phyloP scores from a whole-genome alignment of 2,113 vertebrate genomes.

The Bubo scandiacus region DNA sequence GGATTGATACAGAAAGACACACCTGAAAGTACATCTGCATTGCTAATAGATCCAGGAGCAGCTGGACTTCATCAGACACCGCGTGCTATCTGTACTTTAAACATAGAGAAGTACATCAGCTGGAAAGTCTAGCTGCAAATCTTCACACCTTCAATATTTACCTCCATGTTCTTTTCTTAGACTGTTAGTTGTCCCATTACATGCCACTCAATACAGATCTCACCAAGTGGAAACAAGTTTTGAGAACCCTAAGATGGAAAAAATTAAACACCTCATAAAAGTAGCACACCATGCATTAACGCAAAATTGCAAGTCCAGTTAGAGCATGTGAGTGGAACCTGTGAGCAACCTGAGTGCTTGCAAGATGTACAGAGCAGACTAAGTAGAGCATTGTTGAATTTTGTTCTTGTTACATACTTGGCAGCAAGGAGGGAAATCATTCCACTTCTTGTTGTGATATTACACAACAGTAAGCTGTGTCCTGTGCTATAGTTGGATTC shows the following conservation, averaged over 20 bases:
- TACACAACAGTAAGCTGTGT: neutral
- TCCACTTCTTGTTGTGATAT: neutral
- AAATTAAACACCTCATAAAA: neutral
- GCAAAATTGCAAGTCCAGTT: neutral
- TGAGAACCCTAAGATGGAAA: neutral
- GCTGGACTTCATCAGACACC: neutral
- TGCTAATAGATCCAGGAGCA: neutral
- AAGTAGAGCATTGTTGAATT: neutral
- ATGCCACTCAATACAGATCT: neutral
- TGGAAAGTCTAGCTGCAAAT: neutral
- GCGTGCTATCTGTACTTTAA: neutral
- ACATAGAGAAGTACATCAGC: neutral
- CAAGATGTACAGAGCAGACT: neutral
- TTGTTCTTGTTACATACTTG: neutral
- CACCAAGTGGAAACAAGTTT: neutral
- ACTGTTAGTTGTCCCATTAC: neutral
- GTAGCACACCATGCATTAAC: neutral
- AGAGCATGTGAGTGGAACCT: neutral
- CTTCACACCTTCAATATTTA: neutral
- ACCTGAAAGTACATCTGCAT: neutral
- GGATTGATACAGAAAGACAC: neutral
- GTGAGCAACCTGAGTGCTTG: neutral
- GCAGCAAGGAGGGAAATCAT: neutral
- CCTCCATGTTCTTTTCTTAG: neutral
- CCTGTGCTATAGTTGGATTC: neutral